phyloP scores from a whole-genome alignment of 2,113 vertebrate genomes.

The Echinops telfairi region DNA sequence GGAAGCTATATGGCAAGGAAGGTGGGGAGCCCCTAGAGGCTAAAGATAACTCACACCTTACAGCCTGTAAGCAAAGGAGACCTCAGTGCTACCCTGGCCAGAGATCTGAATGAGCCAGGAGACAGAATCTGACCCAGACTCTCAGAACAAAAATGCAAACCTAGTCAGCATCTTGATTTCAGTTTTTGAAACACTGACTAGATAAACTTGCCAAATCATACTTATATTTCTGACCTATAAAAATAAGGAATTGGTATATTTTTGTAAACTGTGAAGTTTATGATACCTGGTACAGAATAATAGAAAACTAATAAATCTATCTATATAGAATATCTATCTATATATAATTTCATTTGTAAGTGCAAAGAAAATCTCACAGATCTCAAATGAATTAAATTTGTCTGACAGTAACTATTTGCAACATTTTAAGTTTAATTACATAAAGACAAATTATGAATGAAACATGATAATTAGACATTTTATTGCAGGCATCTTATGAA shows the following conservation, averaged over 20 bases:
- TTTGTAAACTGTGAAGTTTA: too few relatives aligned
- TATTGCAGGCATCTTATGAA: neutral
- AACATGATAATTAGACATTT: neutral
- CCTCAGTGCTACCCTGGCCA: neutral
- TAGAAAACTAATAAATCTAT: neutral
- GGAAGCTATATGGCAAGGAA: neutral
- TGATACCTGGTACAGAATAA: neutral
- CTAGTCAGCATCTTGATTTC: neutral
- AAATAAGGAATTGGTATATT: neutral
- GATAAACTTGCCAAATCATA: neutral
- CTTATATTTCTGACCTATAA: neutral
- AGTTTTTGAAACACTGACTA: neutral
- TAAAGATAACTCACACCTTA: neutral
- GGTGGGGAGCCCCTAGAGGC: neutral
- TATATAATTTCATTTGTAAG: neutral
- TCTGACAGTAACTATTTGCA: neutral
- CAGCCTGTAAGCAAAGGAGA: neutral
- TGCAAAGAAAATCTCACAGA: neutral
- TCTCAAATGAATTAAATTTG: neutral
- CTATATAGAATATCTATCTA: neutral
- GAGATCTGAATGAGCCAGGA: neutral
- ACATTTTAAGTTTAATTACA: neutral
- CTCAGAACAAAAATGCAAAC: neutral
- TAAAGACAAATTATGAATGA: neutral
- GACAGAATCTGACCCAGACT: neutral